phyloP scores from a whole-genome alignment of 2,888 invertebrate species.

The Cremastobaeus sp. region DNA sequence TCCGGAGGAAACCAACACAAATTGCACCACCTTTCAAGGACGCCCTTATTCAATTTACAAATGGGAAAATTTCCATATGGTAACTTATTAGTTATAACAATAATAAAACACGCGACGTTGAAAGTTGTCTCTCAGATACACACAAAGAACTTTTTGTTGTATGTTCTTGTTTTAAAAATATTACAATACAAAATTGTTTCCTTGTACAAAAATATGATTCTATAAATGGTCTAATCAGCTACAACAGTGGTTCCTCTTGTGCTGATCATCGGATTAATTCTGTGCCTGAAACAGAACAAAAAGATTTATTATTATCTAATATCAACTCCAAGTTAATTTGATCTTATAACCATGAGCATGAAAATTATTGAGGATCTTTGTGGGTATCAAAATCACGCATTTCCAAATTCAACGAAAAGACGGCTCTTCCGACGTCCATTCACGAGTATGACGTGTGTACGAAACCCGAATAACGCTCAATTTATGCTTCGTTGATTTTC shows the following conservation, averaged over 20 bases:
- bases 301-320: neutral
- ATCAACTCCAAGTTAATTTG: neutral
- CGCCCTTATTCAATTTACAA: constrained; percentile 29
- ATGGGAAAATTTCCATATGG: constrained; percentile 15
- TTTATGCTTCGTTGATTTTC: constrained; percentile 67
- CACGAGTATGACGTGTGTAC: constrained; percentile 61
- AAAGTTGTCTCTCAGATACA: constrained; percentile 47
- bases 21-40: constrained; percentile 41
- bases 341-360: neutral
- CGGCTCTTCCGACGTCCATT: constrained; percentile 50
- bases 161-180: constrained; percentile 49
- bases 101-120: constrained; percentile 24
- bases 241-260: constrained; percentile 26
- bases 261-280: constrained; percentile 62
- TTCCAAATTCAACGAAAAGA: constrained; percentile 1
- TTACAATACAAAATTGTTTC: constrained; percentile 57
- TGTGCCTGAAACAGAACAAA: constrained; percentile 56
- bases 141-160: constrained; percentile 25
- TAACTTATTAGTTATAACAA: constrained; percentile 43
- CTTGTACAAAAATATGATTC: constrained; percentile 60
- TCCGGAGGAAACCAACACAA: constrained; percentile 24
- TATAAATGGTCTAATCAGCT: constrained; percentile 56
- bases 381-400: constrained; percentile 34
- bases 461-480: constrained; percentile 58
- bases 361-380: neutral